Evolutionary conservation across 2,888 invertebrate species (phyloP).

Genomic region (Epicampocera succincta): DNA sequence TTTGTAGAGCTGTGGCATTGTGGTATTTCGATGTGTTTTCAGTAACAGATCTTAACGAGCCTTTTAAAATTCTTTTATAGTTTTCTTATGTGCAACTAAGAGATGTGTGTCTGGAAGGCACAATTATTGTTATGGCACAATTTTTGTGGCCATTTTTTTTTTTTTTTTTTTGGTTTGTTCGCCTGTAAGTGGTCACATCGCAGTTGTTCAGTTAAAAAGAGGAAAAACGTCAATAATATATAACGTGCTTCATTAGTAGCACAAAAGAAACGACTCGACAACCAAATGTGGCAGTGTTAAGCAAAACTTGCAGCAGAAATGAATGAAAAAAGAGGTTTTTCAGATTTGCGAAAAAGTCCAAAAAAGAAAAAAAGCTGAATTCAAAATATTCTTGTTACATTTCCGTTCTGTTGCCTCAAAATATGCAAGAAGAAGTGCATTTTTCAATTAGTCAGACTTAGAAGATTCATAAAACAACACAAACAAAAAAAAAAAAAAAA

Average conservation of each 20-base stretch:
- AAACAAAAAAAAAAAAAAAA: no score
- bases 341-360: neutral
- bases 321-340: neutral
- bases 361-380: neutral
- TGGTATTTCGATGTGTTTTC: constrained; percentile 34
- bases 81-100: constrained; percentile 12
- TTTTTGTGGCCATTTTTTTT: neutral
- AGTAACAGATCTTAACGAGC: constrained; percentile 47
- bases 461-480: neutral
- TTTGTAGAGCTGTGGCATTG: constrained; percentile 22
- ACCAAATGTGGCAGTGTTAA: neutral
- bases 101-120: neutral
- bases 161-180: neutral
- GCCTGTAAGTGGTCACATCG: constrained; percentile 24
- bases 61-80: constrained; percentile 42
- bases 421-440: constrained; percentile 8
- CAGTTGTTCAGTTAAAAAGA: constrained; percentile 3
- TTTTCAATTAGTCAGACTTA: constrained; percentile 14
- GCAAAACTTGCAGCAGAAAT: neutral
- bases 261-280: neutral
- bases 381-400: neutral
- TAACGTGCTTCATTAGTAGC: constrained; percentile 42
- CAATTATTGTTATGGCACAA: constrained; percentile 1
- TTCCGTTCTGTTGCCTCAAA: neutral
- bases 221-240: constrained; percentile 17